Evolutionary conservation across 2,113 vertebrate species (phyloP), one percentile per base, ranked within the genome.

Genomic region (Ceyx melanurus): DNA sequence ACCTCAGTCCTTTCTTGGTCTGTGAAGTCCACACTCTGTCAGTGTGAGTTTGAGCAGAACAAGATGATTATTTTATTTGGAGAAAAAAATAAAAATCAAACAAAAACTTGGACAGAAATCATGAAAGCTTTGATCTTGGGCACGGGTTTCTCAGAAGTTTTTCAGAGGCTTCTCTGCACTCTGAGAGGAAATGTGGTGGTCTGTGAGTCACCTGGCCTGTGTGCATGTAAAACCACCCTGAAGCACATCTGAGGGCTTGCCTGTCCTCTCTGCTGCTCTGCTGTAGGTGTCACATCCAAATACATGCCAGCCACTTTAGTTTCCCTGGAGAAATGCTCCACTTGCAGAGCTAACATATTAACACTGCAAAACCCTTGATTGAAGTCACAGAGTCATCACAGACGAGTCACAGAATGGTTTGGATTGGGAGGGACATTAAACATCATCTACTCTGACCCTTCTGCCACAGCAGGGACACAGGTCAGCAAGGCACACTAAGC

Each of bases 121-220:
- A 60, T 43, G 8, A 57, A 79, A 85, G 13, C 28, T 88, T 78
- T 58, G 22, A 50, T 68, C 18, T 64, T 68, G 23, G 43, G 8
- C 42, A 61, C 12, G 31, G 12, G 26, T 16, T 82, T 43, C 29
- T 20, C n/a, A 67, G 51, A 82, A 88, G 26, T 56, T 72, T 79
- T 79, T 15, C 37, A 65, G 62, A 42, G 15, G 46, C 5, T 84
- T 37, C 17, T 4, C 2, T 31, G 16, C 25, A 21, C n/a, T 31
- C n/a, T n/a, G 21, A 58, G 7, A 79, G 37, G 29, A 18, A 73
- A 73, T 15, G 25, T 8, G 43, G 21, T 73, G 43, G 16, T 31
- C 54, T 6, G 0, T 3, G 4, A 64, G 35, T 71, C 4, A 2
- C 31, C 46, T 51, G 40, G 40, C 7, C 25, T 0, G 0, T 3